Percentiles rank a stretch among this genome's conserved stretches.
Evolutionary conservation across 2,797 vertebrate species (phyloP).

Genomic region (Schizopygopsis malacanthus): DNA sequence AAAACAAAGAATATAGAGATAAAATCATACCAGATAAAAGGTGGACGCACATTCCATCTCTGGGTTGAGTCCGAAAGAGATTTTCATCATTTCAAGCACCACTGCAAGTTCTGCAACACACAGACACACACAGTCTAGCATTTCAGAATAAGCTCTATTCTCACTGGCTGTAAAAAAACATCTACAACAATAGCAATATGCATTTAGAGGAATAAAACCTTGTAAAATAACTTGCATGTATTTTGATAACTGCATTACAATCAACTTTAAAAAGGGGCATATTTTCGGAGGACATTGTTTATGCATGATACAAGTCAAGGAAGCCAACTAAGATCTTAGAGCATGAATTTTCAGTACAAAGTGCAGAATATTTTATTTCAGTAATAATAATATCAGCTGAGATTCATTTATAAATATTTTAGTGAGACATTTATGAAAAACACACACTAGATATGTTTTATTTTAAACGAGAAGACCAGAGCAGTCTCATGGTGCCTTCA

Average conservation of each 20-base stretch:
- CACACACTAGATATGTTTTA: slow-evolving; percentile 22
- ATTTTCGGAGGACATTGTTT: neutral
- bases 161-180: slow-evolving; percentile 6
- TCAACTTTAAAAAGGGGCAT: neutral
- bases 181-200: slow-evolving; percentile 15
- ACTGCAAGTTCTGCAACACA: slow-evolving; percentile 44
- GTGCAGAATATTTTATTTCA: neutral
- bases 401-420: neutral
- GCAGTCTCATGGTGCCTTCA: slow-evolving; percentile 8
- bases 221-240: neutral
- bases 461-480: slow-evolving; percentile 33
- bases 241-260: slow-evolving; percentile 12
- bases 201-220: neutral
- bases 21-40: slow-evolving; percentile 49
- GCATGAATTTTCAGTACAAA: neutral
- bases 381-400: neutral
- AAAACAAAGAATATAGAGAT: neutral
- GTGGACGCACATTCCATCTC: slow-evolving; percentile 11
- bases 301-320: neutral
- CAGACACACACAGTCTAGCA: slow-evolving; percentile 42
- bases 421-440: slow-evolving; percentile 17
- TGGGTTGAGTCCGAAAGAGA: slow-evolving; percentile 32
- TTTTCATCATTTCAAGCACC: slow-evolving; percentile 53
- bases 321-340: neutral
- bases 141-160: slow-evolving; percentile 36